phyloP scores from a whole-genome alignment of 2,113 vertebrate species.

The Callipepla californica region DNA sequence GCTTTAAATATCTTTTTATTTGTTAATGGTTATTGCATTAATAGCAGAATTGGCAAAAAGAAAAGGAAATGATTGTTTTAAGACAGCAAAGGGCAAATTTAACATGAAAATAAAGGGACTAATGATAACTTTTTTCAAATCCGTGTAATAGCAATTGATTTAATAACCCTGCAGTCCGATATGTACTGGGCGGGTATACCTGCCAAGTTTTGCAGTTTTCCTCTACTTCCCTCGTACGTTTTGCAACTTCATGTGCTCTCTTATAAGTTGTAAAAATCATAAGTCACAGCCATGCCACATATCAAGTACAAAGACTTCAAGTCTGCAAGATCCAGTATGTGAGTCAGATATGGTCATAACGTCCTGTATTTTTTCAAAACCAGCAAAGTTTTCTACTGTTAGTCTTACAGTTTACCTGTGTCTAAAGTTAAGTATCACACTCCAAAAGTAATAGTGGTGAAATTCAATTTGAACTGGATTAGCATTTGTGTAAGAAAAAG shows the following conservation, averaged over 20 bases:
- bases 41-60: neutral
- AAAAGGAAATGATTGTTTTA: conserved; percentile 32
- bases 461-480: neutral
- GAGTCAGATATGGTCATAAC: neutral
- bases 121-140: neutral
- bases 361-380: neutral
- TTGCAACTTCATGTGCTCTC: neutral
- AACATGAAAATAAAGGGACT: neutral
- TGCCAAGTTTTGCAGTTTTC: neutral
- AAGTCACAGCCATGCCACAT: neutral
- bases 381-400: neutral
- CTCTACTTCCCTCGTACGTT: neutral
- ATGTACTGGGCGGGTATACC: neutral
- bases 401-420: neutral
- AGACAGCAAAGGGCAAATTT: neutral
- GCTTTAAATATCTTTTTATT: neutral
- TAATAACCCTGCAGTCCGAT: neutral
- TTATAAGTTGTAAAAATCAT: neutral
- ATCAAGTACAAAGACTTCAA: neutral
- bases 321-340: neutral
- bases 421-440: neutral
- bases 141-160: neutral
- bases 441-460: neutral
- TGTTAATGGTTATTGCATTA: neutral
- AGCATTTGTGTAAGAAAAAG: neutral